Evolutionary conservation across 2,888 invertebrate species (phyloP).

Genomic region (Acanthosepion lycidas): DNA sequence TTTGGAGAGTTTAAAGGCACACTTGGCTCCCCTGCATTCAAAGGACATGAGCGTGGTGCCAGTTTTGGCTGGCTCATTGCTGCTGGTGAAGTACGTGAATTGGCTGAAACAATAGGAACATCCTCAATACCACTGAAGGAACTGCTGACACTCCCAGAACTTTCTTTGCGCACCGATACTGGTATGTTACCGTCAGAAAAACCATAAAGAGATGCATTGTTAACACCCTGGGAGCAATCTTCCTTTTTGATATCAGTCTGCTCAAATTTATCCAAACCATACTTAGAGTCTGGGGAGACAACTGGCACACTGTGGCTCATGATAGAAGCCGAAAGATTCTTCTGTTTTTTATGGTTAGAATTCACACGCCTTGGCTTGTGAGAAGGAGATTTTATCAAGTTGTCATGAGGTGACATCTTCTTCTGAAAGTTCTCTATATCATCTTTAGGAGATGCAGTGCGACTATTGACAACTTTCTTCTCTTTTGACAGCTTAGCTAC

Average conservation of each 20-base stretch:
- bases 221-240: constrained; percentile 49
- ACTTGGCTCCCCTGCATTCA: constrained; percentile 41
- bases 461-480: not conserved
- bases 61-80: constrained; percentile 33
- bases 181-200: constrained; percentile 48
- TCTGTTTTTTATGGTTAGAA: not conserved
- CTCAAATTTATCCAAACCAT: constrained; percentile 71
- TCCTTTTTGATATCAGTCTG: constrained; percentile 49
- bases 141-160: constrained; percentile 65
- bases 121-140: constrained; percentile 66
- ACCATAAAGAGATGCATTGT: constrained; percentile 51
- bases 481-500: constrained; percentile 59
- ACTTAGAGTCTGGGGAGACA: constrained; percentile 66
- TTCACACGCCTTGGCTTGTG: constrained; percentile 1
- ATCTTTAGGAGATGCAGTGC: not conserved
- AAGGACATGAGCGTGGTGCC: not conserved
- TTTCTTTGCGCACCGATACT: constrained; percentile 59
- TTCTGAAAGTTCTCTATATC: not conserved
- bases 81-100: not conserved
- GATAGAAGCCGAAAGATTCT: not conserved
- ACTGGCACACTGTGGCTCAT: constrained; percentile 42
- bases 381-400: not conserved
- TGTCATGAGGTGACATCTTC: not conserved
- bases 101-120: constrained; percentile 6
- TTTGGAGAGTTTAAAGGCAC: constrained; percentile 36